These are phyloP conservation scores for Sylvilagus bachmani DNA, from an alignment of 2,113 vertebrate species.

Conservation along the genomic window DNA sequence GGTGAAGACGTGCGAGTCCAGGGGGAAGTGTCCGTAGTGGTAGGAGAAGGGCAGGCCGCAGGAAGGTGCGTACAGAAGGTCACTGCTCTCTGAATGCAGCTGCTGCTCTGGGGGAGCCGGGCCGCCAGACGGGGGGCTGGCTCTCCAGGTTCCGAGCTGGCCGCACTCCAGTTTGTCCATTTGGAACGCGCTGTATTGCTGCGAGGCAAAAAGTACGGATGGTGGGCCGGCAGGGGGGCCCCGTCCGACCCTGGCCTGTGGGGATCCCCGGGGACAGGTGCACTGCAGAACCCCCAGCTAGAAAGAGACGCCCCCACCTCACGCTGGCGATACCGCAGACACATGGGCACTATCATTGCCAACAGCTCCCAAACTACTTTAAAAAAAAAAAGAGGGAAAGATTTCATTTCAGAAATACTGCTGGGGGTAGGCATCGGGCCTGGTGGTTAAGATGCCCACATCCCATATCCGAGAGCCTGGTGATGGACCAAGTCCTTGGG, in stretches of 20 bases:
- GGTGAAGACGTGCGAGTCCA: slow-evolving; percentile 88
- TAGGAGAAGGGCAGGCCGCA: slow-evolving; percentile 92
- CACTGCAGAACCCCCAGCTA: neutral
- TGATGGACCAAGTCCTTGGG: too few species aligned
- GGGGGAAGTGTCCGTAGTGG: slow-evolving; percentile 90
- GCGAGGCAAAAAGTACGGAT: slow-evolving; percentile 53
- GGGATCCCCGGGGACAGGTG: too few species aligned
- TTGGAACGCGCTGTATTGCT: slow-evolving; percentile 89
- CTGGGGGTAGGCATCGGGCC: too few species aligned
- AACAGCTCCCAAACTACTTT: neutral
- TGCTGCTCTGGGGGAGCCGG: slow-evolving; percentile 88
- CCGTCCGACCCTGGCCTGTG: accelerated
- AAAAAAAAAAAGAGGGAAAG: too few species aligned
- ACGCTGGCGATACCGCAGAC: too few species aligned
- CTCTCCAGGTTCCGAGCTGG: slow-evolving; percentile 90
- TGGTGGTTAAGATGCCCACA: too few species aligned
- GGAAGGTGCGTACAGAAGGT: slow-evolving; percentile 88
- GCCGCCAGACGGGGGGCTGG: slow-evolving; percentile 86
- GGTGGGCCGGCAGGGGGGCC: neutral
- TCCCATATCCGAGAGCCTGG: too few species aligned
- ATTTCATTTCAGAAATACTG: neutral
- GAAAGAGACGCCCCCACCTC: neutral
- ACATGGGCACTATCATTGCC: neutral
- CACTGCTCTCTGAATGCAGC: slow-evolving; percentile 88
- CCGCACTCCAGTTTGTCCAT: slow-evolving; percentile 90